Evolutionary conservation across 2,113 vertebrate species (phyloP), one percentile per base, ranked within the genome.

Genomic region (Lasiurus cinereus): DNA sequence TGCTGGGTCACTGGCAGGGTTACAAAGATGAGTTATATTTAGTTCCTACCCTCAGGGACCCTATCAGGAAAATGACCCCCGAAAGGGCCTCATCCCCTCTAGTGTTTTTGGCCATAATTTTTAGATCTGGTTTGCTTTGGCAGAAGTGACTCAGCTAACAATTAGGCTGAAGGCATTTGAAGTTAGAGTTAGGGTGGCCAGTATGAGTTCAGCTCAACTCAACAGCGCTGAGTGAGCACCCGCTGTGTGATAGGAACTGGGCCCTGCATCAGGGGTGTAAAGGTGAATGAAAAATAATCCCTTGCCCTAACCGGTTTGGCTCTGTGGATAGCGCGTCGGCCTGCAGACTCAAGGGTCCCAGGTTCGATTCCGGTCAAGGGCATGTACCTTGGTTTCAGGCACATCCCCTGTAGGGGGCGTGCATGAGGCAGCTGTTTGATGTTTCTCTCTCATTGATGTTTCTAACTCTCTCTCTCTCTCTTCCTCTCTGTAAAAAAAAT

Each of bases 131-230:
- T 9, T 70, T 24, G 22, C 24, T 43, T 24, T 54, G 73, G 76
- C 13, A 12, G 78, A 69, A 88, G 48, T 83, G 83, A 76, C 83
- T 85, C 33, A 29, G 31, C 43, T 18, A 43, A 62, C 66, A 91
- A 59, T 56, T 22, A 64, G 22, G 66, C 69, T 67, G 21, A 73
- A 96, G 69, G 43, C 16, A 52, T 82, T 62, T 64, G 83, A 27
- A 64, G 4, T 78, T 43, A 64, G 31, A 54, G 15, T 52, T 6
- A 52, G 59, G 10, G 29, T 22, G 43, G 64, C 56, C 16, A 10
- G 0, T 18, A 24, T 1, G 18, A 80, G n/a, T 27, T 83, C 36
- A 11, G 29, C 66, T 72, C 52, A 77, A 3, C 4, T 29, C 18
- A 27, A 1, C 6, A n/a, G 27, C 52, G 22, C 0, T 11, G 62